Base-by-base conservation (phyloP, 2,797 vertebrate genomes). In the Sparidentex hasta region DNA sequence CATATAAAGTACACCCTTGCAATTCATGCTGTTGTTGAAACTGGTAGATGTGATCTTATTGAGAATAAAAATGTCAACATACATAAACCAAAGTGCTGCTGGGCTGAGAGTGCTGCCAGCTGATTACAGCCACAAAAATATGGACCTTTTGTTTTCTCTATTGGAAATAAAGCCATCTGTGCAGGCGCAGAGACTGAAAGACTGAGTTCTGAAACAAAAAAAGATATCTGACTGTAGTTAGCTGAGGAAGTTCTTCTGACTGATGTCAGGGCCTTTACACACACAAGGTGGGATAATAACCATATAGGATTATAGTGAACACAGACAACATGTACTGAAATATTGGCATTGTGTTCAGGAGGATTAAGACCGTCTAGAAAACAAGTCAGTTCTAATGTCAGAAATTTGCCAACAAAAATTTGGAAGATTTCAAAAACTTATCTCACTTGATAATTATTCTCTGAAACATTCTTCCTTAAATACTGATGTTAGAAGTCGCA, bases 41-140 rank as follows among this genome's bases (percentile, higher is more conserved):
- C 47, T 20, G 69, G 18, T 59, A 43, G 77, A 85, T 81, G 51
- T 68, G 55, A 85, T 76, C 74, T 70, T 46, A 52, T 80, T 65
- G 59, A 76, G 73, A 63, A 50, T 50, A 78, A 69, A 76, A 71
- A 61, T 57, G 48, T 59, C 5, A 5, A 66, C 25, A 57, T 58
- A 55, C 48, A 63, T 65, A 61, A 69, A 66, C 38, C 33, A 43
- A 61, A 51, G 55, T 11, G 25, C 56, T 33, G 72, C 18, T 50
- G 68, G 56, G 46, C 52, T 21, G 62, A 64, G 72, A 81, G 68
- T n/a, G 58, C 21, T 74, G 64, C 74, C 77, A 69, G 73, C 73
- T 71, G 76, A 83, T 78, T 69, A 64, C 21, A 64, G 56, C 54
- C 61, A 59, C 57, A 70, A 65, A 68, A 74, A 71, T 29, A 81